Evolutionary conservation across 1,140 invertebrate genomes (phyloP).

Genomic region (Bombus vancouverensis): DNA sequence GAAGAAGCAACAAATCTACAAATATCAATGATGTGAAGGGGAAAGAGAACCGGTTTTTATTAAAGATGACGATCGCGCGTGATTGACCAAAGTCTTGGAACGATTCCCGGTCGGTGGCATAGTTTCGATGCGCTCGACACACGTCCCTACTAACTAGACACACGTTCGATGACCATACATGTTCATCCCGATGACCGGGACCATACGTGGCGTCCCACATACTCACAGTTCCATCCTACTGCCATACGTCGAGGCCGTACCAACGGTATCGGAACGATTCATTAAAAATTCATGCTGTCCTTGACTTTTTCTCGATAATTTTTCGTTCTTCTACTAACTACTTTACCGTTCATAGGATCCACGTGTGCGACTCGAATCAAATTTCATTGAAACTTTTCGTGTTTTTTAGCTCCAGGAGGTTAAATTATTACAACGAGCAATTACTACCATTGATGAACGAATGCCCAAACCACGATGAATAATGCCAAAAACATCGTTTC

Average conservation of each 20-base stretch:
- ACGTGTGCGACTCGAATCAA: not conserved
- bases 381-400: not conserved
- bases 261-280: slow-evolving; percentile 74
- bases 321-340: slow-evolving; percentile 10
- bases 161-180: slow-evolving; percentile 68
- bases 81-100: slow-evolving; percentile 45
- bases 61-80: not conserved
- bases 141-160: slow-evolving; percentile 41
- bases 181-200: slow-evolving; percentile 67
- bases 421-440: not conserved
- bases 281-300: slow-evolving; percentile 74
- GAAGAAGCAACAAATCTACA: slow-evolving; percentile 11
- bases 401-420: not conserved
- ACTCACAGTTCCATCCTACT: slow-evolving; percentile 49
- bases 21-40: not conserved
- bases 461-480: not conserved
- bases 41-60: slow-evolving; percentile 54
- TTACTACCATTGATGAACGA: not conserved
- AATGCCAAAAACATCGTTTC: too few relatives aligned
- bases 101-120: slow-evolving; percentile 35
- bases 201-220: slow-evolving; percentile 74
- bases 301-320: slow-evolving; percentile 50
- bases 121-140: slow-evolving; percentile 48
- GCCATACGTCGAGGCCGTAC: slow-evolving; percentile 29
- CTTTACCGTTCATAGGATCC: slow-evolving; percentile 14